Evolutionary conservation across 2,113 vertebrate genomes (phyloP), one percentile per base, ranked within the genome.

Genomic region (Dasypus novemcinctus): DNA sequence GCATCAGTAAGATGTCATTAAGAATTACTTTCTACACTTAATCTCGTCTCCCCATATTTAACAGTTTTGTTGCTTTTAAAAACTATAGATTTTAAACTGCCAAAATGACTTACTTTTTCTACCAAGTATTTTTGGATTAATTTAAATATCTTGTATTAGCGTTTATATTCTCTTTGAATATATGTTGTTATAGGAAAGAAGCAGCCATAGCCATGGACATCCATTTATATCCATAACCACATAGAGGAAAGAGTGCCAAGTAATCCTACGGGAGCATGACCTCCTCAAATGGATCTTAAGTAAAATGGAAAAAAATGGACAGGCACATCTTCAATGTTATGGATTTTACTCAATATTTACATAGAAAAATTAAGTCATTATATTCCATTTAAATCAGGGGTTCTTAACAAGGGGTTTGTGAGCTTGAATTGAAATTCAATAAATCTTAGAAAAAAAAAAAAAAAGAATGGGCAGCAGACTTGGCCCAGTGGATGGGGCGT

Each of bases 1-100:
- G 49, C 97, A 97, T 97, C 95, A 97, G 88, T 97, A 97, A 98
- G 96, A 97, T 93, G 74, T 92, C 96, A 96, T 97, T 97, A 97
- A 97, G 96, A 94, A 75, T 97, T 97, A 96, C 95, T 71, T 97
- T 98, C 84, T 12, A 0, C 90, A 94, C 89, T 98, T 97, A 98
- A 97, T 97, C 97, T 98, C 95, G 81, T 96, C 63, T 88, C 91
- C 57, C 80, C 96, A 95, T 93, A 82, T 97, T 96, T 94, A 94
- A 92, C 61, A 93, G 57, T 89, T 94, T 92, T 96, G 78, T 97
- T 98, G 93, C 86, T 96, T 97, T 95, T 96, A 92, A 97, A 97
- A 96, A 86, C 38, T 81, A 92, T 66, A 87, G 92, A 96, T 96
- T 97, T 95, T 97, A 38, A 81, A 90, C 17, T 97, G 66, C 75